phyloP scores from a whole-genome alignment of 2,888 invertebrate genomes.

The Idaea aversata region DNA sequence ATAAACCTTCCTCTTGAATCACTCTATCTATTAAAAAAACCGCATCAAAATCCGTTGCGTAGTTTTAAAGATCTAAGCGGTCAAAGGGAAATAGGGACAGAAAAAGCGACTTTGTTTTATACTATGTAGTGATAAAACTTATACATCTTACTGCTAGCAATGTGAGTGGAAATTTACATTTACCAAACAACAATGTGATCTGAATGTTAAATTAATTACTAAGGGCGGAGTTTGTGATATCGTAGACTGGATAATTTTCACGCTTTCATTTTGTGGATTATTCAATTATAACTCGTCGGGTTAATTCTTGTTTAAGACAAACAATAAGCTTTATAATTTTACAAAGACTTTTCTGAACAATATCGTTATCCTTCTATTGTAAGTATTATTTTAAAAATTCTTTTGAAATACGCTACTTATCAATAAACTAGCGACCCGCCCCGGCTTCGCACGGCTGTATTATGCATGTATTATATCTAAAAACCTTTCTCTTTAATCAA shows the following conservation, averaged over 20 bases:
- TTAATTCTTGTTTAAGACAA: constrained; percentile 7
- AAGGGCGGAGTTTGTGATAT: background rate
- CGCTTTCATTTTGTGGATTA: background rate
- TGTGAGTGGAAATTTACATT: constrained; percentile 9
- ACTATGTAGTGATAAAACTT: no score
- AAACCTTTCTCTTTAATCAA: no score
- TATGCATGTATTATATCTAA: no score
- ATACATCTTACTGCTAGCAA: constrained; percentile 13
- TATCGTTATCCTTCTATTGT: background rate
- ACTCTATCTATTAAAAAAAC: no score
- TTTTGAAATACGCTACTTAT: no score
- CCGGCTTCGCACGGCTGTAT: no score
- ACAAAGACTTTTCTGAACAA: background rate
- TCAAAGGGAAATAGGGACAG: no score
- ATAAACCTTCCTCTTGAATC: no score
- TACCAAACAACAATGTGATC: background rate
- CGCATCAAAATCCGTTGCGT: no score
- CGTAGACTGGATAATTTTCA: background rate
- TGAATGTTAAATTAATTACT: constrained; percentile 2
- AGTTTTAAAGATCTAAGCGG: no score
- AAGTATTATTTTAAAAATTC: background rate
- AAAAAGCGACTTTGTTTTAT: no score
- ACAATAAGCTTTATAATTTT: constrained; percentile 5
- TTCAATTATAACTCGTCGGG: constrained; percentile 13
- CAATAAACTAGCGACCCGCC: no score